Percentiles rank a stretch among this genome's conserved stretches.
These are phyloP conservation scores for Calyptomena viridis DNA, from an alignment of 2,113 vertebrate genomes.

Conservation along the genomic window DNA sequence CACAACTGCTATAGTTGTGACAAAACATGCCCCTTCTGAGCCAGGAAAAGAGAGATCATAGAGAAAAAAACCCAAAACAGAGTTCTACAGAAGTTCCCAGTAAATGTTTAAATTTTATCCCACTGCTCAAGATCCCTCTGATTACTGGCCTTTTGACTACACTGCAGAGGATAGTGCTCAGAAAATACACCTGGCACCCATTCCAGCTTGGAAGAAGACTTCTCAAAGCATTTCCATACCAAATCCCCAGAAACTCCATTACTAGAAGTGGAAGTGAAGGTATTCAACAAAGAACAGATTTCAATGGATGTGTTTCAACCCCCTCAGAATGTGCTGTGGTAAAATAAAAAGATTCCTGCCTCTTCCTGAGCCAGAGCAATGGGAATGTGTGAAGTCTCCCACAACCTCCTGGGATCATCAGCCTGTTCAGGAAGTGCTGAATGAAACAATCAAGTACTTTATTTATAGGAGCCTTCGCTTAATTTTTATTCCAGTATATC, in stretches of 20 bases:
- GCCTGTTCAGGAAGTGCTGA: not conserved
- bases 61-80: not conserved
- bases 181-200: not conserved
- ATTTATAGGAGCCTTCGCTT: not conserved
- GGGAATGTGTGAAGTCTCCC: not conserved
- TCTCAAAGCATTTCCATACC: not conserved
- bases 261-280: not conserved
- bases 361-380: not conserved
- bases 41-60: not conserved
- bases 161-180: not conserved
- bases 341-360: not conserved
- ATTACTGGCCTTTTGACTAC: not conserved
- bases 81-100: not conserved
- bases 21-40: not conserved
- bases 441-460: not conserved
- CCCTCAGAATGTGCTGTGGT: not conserved
- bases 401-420: not conserved
- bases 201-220: not conserved
- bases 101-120: not conserved
- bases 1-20: not conserved
- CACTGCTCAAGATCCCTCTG: not conserved
- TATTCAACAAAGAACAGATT: not conserved
- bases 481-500: not conserved
- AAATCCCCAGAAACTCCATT: not conserved
- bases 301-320: not conserved